Conservation (phyloP, 2,113 vertebrate genomes). For the Scolopax mira region DNA sequence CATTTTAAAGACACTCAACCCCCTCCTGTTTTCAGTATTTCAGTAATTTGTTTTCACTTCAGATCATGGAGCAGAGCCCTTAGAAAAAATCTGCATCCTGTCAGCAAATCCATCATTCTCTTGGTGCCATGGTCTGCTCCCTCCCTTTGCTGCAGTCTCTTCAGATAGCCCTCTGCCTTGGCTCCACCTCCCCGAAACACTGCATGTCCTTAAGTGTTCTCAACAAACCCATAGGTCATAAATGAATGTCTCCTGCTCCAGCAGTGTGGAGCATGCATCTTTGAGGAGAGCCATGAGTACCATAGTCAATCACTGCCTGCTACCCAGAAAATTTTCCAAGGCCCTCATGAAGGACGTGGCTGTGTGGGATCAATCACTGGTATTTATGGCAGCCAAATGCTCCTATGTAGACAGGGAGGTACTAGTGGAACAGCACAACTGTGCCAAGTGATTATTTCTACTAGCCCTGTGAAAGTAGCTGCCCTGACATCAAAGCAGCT, state of each 20-base stretch:
- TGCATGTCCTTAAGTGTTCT: not conserved
- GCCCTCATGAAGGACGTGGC: not conserved
- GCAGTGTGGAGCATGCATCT: not conserved
- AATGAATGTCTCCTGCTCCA: not conserved
- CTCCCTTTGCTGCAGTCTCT: not conserved
- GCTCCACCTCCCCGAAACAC: accelerated
- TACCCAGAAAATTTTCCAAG: not conserved
- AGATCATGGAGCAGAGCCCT: not conserved
- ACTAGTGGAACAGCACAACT: not conserved
- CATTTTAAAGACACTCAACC: not conserved
- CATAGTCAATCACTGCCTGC: not conserved
- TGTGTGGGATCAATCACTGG: not conserved
- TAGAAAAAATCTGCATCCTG: not conserved
- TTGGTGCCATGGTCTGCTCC: not conserved
- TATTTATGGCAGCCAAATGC: not conserved
- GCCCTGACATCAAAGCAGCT: not conserved
- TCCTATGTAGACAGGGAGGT: not conserved
- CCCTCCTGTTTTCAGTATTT: not conserved
- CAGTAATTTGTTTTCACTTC: slow-evolving; percentile 7
- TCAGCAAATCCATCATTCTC: not conserved
- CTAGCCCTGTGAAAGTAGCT: not conserved
- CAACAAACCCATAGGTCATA: not conserved
- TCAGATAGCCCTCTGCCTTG: not conserved
- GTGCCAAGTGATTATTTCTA: not conserved
- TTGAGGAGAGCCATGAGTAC: not conserved